phyloP scores from a whole-genome alignment of 2,888 invertebrate species.

The Drosophila longiperda region DNA sequence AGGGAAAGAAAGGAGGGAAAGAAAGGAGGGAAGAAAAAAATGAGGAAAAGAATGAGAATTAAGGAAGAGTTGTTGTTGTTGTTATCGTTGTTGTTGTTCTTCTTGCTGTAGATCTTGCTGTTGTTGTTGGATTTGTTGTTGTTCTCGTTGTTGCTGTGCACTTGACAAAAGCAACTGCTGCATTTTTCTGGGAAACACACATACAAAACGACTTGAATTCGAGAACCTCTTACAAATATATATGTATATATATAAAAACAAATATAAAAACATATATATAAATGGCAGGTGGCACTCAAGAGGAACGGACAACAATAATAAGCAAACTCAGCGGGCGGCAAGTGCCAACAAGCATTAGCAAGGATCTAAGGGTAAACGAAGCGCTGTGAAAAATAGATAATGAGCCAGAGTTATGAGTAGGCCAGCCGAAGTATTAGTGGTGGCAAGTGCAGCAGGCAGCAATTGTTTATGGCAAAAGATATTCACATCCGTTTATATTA shows the following conservation, averaged over 20 bases:
- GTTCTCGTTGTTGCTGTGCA: slow-evolving; percentile 21
- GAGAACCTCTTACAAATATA: slow-evolving; percentile 16
- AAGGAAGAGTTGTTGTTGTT: background rate
- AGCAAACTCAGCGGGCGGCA: slow-evolving; percentile 56
- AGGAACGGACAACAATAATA: slow-evolving; percentile 48
- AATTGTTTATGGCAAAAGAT: slow-evolving; percentile 9
- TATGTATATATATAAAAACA: background rate
- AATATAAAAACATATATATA: background rate
- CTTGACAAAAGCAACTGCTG: slow-evolving; percentile 50
- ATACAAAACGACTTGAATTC: slow-evolving; percentile 17
- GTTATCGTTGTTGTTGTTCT: background rate
- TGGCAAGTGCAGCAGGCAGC: background rate
- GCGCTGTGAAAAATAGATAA: slow-evolving; percentile 29
- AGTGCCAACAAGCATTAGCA: background rate
- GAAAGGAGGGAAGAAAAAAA: slow-evolving; percentile 2
- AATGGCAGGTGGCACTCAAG: slow-evolving; percentile 58
- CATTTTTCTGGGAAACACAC: slow-evolving; percentile 54
- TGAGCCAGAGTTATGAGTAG: slow-evolving; percentile 1
- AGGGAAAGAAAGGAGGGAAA: slow-evolving; percentile 2
- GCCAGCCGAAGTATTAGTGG: slow-evolving; percentile 4
- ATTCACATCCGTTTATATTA: slow-evolving; percentile 3
- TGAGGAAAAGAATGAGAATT: background rate
- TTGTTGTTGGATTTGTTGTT: background rate
- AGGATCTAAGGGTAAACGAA: slow-evolving; percentile 25
- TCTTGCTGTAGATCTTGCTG: background rate